Base-by-base conservation (phyloP, 2,888 invertebrate genomes). In the Saturnia pavonia region DNA sequence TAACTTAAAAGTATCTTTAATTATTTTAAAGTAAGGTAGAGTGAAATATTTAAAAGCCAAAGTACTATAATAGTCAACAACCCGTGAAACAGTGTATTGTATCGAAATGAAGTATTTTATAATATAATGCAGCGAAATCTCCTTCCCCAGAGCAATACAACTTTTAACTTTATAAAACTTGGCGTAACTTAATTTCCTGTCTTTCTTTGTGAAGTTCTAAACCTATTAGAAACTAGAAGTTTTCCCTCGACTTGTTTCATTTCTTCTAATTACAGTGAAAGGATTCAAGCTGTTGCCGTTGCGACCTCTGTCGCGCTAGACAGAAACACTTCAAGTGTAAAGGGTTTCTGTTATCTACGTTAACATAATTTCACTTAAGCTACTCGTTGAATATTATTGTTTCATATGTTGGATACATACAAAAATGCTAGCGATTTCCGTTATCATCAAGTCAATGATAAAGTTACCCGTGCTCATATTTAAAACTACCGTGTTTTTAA, bases 141-240 rank as follows among this genome's bases (percentile, higher is more conserved):
- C 57, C 16, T 25, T 60, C 27, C 27, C 57, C 4, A 12, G 14
- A 60, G 57, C 14, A 60, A 27, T 60, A 65, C 19, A 40, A 19
- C 40, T 65, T 65, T 40, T 40, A 34, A 65, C 14, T 40, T 65
- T 40, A n/a, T 40, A 65, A 65, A 65, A 65, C 65, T 65, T 65
- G 11, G 34, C n/a, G n/a, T n/a, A 34, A 6, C 63, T 65, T 40
- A 9, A 40, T 65, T 65, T 65, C 65, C 65, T 40, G 40, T 40
- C 65, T 19, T 65, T 40, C 40, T 65, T 65, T 65, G 65, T 65
- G 19, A 40, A 65, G 40, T 65, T 65, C 40, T 65, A 2, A 34
- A 60, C 19, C 65, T 65, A 65, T 65, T 65, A 65, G 65, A 65
- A 40, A 16, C 34, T 34, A n/a, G 63, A 34, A 65, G 65, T 65